A percentile compares a stretch with the other conserved stretches of the same genome.
Evolutionary conservation across 2,888 invertebrate genomes (phyloP).

Genomic region (Heliconius hortense): DNA sequence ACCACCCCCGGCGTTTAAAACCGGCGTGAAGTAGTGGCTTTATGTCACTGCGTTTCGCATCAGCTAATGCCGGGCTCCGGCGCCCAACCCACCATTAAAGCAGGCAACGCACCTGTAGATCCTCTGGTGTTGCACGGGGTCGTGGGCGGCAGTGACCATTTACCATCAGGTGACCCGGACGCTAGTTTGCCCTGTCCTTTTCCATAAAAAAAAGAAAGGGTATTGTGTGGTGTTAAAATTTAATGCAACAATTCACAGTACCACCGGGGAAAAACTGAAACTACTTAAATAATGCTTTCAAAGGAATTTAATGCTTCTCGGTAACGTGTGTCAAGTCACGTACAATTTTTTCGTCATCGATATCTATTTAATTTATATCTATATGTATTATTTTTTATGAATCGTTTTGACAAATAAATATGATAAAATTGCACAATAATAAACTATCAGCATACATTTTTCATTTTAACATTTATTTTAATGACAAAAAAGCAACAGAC

Average conservation of each 20-base stretch:
- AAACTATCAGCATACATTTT: background rate
- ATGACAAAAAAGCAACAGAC: too few species aligned
- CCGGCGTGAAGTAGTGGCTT: too few species aligned
- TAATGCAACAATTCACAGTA: background rate
- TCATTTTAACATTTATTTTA: background rate
- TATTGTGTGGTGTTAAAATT: background rate
- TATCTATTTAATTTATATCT: background rate
- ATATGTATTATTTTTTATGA: background rate
- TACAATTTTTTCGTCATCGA: background rate
- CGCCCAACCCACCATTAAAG: too few species aligned
- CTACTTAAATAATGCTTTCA: background rate
- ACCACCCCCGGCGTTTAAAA: too few species aligned
- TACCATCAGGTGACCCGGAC: too few species aligned
- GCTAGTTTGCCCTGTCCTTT: too few species aligned
- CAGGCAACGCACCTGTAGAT: too few species aligned
- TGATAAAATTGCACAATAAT: background rate
- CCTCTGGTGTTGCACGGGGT: too few species aligned
- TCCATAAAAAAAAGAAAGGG: too few species aligned
- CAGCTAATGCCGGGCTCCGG: too few species aligned
- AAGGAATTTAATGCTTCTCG: background rate
- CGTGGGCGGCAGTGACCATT: too few species aligned
- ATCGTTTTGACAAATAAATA: background rate
- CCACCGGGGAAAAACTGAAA: background rate
- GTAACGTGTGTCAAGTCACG: slow-evolving; percentile 1
- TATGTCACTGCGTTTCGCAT: too few species aligned